Percentiles rank a stretch among this genome's conserved stretches.
phyloP scores from a whole-genome alignment of 2,888 invertebrate species.

The Epsilonema sp. region DNA sequence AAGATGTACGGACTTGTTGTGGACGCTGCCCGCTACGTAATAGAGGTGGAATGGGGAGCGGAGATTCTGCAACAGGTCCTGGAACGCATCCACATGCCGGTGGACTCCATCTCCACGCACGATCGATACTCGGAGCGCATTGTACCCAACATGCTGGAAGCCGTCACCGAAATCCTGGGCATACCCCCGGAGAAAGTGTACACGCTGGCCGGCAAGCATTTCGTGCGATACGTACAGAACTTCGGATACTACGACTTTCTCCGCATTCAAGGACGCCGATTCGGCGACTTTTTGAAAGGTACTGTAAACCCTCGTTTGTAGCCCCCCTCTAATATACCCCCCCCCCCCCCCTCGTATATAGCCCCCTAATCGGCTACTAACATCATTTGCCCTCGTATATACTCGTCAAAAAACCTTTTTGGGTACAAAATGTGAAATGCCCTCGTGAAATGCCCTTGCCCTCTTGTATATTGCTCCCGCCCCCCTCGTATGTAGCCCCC shows the following conservation, averaged over 20 bases:
- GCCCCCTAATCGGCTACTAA: too few species aligned
- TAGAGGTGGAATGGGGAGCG: background rate
- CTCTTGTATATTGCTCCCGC: too few species aligned
- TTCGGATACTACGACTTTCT: constrained; percentile 18
- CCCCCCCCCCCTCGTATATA: too few species aligned
- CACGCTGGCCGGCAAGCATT: constrained; percentile 14
- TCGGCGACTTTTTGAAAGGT: constrained; percentile 19
- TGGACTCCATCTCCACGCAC: background rate
- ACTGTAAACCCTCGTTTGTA: too few species aligned
- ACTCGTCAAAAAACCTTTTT: too few species aligned
- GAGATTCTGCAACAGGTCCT: background rate
- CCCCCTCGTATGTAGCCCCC: too few species aligned
- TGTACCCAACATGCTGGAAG: background rate
- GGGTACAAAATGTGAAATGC: too few species aligned
- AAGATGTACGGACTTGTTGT: background rate
- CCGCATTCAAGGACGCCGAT: constrained; percentile 18
- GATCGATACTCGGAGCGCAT: background rate
- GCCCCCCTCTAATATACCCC: too few species aligned
- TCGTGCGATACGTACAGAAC: constrained; percentile 16
- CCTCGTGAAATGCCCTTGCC: too few species aligned
- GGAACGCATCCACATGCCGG: background rate
- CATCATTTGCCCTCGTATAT: too few species aligned
- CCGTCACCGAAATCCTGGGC: background rate
- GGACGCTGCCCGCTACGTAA: background rate
- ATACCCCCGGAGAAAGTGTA: background rate